Evolutionary conservation across 2,113 vertebrate genomes (phyloP).

Genomic region (Lamprotornis superbus): DNA sequence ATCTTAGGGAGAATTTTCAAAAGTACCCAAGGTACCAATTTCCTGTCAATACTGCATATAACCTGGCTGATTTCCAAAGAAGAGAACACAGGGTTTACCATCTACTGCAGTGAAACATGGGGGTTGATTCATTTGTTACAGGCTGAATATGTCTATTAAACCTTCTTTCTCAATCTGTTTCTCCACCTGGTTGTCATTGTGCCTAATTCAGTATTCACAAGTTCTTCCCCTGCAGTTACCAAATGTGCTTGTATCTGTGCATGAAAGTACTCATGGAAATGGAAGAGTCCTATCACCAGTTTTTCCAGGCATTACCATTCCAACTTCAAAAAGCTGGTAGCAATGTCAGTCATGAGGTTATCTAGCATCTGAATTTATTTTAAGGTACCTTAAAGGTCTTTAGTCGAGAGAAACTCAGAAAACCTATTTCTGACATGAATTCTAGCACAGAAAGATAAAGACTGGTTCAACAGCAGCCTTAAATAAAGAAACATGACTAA

Average conservation of each 20-base stretch:
- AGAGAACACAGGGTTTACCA: background rate
- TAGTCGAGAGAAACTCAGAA: background rate
- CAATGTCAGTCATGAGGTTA: background rate
- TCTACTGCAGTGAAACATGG: background rate
- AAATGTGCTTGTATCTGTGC: rapidly evolving
- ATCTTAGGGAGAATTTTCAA: background rate
- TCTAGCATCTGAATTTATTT: background rate
- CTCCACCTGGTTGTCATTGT: background rate
- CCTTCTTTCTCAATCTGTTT: background rate
- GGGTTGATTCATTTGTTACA: background rate
- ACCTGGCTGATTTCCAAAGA: background rate
- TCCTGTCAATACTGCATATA: background rate
- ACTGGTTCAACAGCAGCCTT: background rate
- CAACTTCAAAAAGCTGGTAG: background rate
- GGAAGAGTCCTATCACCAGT: background rate
- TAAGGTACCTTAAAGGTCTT: background rate
- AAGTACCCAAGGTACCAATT: background rate
- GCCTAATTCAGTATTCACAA: background rate
- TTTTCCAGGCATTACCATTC: background rate
- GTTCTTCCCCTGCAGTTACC: background rate
- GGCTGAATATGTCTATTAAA: background rate
- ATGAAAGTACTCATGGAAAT: background rate
- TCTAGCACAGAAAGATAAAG: background rate
- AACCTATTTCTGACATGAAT: background rate
- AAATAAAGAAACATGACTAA: constrained; percentile 61